Conservation (phyloP, 2,797 vertebrate genomes). For the Lacerta bilineata region DNA sequence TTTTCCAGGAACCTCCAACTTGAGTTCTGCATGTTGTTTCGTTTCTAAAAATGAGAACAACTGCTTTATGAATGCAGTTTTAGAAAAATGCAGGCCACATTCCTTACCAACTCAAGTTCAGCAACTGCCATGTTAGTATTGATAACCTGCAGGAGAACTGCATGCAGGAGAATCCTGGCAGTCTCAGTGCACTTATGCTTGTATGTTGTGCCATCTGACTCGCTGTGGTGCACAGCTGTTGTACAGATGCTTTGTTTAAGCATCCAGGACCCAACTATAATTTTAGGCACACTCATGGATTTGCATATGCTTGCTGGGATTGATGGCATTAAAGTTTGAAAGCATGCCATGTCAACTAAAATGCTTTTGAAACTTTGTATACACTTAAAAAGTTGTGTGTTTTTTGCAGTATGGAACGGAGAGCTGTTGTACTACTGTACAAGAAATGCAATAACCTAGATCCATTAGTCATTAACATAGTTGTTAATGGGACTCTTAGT, state of each 20-base stretch:
- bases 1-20: background rate
- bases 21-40: background rate
- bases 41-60: background rate
- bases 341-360: background rate
- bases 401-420: background rate
- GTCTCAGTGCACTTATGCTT: background rate
- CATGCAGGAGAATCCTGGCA: background rate
- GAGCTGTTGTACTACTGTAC: background rate
- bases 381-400: background rate
- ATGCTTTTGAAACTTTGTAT: background rate
- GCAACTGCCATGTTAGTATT: background rate
- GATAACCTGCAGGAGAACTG: background rate
- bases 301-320: background rate
- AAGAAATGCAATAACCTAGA: background rate
- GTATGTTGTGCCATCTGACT: background rate
- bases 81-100: background rate
- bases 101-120: background rate
- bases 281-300: background rate
- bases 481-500: background rate
- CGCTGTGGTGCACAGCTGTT: background rate
- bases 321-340: background rate
- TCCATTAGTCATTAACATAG: background rate
- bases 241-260: background rate
- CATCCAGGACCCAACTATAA: background rate
- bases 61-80: background rate